Evolutionary conservation across 2,888 invertebrate species (phyloP).

Genomic region (Hypselothyrea guttata): DNA sequence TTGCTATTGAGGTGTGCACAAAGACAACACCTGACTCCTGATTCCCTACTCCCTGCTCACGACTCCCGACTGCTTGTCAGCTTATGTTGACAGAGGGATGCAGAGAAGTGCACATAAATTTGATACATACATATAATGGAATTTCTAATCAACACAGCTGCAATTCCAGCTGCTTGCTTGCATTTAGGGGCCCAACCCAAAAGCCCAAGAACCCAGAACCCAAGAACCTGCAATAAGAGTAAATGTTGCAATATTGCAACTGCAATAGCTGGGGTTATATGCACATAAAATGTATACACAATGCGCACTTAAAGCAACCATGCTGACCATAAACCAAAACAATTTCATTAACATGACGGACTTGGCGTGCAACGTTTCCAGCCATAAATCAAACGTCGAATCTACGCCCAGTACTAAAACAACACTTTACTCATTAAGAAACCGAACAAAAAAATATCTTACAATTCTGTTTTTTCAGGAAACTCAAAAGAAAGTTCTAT

Average conservation of each 20-base stretch:
- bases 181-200: slow-evolving; percentile 53
- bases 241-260: slow-evolving; percentile 45
- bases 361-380: slow-evolving; percentile 48
- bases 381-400: slow-evolving; percentile 66
- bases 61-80: slow-evolving; percentile 35
- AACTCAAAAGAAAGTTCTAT: no score
- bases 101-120: slow-evolving; percentile 44
- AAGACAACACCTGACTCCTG: slow-evolving; percentile 45
- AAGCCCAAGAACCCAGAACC: no score
- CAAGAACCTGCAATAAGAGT: slow-evolving; percentile 43
- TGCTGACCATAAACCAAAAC: slow-evolving; percentile 29
- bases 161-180: slow-evolving; percentile 23
- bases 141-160: slow-evolving; percentile 66
- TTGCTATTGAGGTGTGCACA: slow-evolving; percentile 46
- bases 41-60: no score
- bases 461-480: no score
- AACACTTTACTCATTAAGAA: slow-evolving; percentile 17
- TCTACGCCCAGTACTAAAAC: slow-evolving; percentile 43
- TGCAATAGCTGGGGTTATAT: slow-evolving; percentile 38
- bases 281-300: no score
- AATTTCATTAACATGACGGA: slow-evolving; percentile 74
- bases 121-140: slow-evolving; percentile 66
- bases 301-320: slow-evolving; percentile 10
- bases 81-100: slow-evolving; percentile 60
- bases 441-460: no score